Evolutionary conservation across 1,140 invertebrate genomes (phyloP).

Genomic region (Zaprionus ghesquierei): DNA sequence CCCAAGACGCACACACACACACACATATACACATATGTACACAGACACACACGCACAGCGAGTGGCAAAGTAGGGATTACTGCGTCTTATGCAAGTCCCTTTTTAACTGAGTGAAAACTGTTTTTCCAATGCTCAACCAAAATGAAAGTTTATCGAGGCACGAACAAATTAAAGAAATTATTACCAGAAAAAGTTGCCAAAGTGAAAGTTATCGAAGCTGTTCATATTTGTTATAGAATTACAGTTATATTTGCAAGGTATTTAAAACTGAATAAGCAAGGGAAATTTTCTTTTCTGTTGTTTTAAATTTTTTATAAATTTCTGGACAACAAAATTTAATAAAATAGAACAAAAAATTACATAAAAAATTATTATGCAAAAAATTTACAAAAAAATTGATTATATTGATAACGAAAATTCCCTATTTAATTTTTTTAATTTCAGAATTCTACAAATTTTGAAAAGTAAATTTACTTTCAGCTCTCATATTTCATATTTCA

Average conservation of each 20-base stretch:
- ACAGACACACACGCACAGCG: not conserved
- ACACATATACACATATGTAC: not conserved
- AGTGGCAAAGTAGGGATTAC: not conserved
- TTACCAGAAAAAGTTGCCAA: not conserved
- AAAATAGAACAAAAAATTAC: too few relatives aligned
- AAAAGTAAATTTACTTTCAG: too few relatives aligned
- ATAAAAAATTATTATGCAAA: too few relatives aligned
- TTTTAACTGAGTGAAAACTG: constrained; percentile 15
- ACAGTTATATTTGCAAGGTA: not conserved
- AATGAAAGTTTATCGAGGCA: not conserved
- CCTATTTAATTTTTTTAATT: too few relatives aligned
- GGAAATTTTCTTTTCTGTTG: not conserved
- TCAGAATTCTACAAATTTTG: too few relatives aligned
- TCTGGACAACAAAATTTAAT: too few relatives aligned
- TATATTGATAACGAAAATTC: too few relatives aligned
- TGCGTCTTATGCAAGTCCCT: not conserved
- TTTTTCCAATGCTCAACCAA: not conserved
- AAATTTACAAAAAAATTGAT: too few relatives aligned
- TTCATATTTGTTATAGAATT: not conserved
- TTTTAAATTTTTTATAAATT: not conserved
- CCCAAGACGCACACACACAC: not conserved
- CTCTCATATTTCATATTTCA: too few relatives aligned
- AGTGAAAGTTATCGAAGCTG: not conserved
- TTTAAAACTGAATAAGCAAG: not conserved
- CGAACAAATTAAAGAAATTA: not conserved